Conservation (phyloP, 2,113 vertebrate species). For the Pygoscelis antarcticus region DNA sequence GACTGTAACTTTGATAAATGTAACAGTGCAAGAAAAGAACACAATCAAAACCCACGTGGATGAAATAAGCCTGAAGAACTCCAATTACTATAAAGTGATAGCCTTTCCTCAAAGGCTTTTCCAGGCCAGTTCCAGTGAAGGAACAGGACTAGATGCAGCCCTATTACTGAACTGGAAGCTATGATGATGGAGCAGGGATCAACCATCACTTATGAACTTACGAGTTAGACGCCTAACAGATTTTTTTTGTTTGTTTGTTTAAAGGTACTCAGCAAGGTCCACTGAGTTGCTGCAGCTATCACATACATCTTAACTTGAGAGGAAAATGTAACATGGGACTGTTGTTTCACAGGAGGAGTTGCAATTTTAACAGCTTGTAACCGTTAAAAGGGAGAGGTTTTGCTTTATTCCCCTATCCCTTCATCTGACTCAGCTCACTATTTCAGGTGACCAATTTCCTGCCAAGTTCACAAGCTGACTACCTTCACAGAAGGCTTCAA, state of each 20-base stretch:
- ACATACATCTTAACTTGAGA: not conserved
- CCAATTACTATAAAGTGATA: not conserved
- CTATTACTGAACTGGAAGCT: not conserved
- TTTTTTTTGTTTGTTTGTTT: not conserved
- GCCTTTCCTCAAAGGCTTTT: not conserved
- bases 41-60: not conserved
- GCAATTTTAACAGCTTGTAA: not conserved
- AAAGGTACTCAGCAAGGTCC: not conserved
- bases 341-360: not conserved
- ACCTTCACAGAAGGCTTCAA: not conserved
- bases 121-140: not conserved
- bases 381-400: not conserved
- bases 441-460: not conserved
- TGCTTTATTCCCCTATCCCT: not conserved
- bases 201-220: not conserved
- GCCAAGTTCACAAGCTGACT: not conserved
- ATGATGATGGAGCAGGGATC: not conserved
- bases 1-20: not conserved
- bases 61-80: not conserved
- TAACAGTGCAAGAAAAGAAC: not conserved
- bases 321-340: not conserved
- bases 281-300: not conserved
- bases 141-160: not conserved
- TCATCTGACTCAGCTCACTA: not conserved
- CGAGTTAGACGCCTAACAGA: not conserved